Conservation (phyloP, 1,140 invertebrate species). For the Sinonovacula constricta region DNA sequence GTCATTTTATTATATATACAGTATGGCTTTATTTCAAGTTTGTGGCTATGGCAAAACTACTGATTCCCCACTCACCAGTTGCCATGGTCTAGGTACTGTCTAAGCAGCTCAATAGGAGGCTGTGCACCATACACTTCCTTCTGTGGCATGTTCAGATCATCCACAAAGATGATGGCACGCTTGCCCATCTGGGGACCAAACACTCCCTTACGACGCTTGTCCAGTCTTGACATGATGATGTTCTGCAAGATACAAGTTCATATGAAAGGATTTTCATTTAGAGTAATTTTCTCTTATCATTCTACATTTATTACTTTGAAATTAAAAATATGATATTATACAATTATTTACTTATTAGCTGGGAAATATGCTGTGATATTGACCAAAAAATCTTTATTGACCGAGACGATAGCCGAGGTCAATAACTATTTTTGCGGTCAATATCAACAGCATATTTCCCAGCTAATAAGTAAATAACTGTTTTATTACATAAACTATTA, state of each 20-base stretch:
- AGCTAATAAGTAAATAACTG: no score
- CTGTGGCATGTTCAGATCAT: constrained; percentile 79
- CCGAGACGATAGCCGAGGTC: neutral
- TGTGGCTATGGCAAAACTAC: no score
- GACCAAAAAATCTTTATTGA: neutral
- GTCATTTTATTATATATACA: no score
- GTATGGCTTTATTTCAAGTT: no score
- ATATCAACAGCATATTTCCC: no score
- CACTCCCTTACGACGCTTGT: constrained; percentile 77
- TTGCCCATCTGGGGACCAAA: constrained; percentile 79
- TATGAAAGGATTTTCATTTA: neutral
- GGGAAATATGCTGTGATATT: no score
- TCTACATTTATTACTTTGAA: no score
- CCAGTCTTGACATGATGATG: constrained; percentile 78
- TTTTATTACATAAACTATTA: no score
- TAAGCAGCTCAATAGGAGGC: constrained; percentile 78
- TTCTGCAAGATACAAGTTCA: constrained; percentile 83
- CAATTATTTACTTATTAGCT: no score
- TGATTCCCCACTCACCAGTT: constrained; percentile 75
- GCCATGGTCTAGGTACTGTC: constrained; percentile 78
- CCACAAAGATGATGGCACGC: constrained; percentile 78
- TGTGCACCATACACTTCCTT: constrained; percentile 79
- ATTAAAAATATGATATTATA: no score
- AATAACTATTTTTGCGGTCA: no score
- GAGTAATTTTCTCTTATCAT: constrained; percentile 2